Conservation (phyloP, 2,888 invertebrate species). For the Drosophila mayaguana region DNA sequence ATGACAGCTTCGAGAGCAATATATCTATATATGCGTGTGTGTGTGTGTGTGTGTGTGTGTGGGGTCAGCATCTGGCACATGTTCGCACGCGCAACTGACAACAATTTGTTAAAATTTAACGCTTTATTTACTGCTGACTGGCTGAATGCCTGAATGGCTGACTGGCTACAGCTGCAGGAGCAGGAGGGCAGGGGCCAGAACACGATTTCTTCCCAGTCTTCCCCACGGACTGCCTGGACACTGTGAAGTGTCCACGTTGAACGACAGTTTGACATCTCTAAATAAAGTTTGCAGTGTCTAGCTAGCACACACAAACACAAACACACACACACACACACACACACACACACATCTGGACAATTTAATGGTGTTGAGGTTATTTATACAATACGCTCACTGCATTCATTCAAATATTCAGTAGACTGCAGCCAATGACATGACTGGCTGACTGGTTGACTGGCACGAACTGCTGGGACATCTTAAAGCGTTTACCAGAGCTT, state of each 20-base stretch:
- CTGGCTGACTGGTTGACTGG: conserved; percentile 37
- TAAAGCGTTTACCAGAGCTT: conserved; percentile 28
- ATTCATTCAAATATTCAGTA: conserved; percentile 63
- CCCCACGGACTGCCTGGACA: conserved; percentile 22
- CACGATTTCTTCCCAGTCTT: conserved; percentile 3
- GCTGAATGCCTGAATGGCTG: conserved; percentile 19
- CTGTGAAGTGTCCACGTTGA: conserved; percentile 56
- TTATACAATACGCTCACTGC: conserved; percentile 70
- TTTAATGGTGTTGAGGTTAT: conserved; percentile 79
- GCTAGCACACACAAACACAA: conserved; percentile 41
- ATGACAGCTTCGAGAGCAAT: conserved; percentile 27
- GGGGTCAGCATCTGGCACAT: conserved; percentile 40
- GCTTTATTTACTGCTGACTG: conserved; percentile 74
- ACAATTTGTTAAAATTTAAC: conserved; percentile 81
- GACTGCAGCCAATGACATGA: conserved; percentile 56
- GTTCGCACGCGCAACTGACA: conserved; percentile 68
- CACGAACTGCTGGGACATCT: conserved; percentile 20
- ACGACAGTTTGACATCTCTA: conserved; percentile 78
- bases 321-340: conserved; percentile 22
- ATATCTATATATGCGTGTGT: background rate
- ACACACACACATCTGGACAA: conserved; percentile 54
- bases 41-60: background rate
- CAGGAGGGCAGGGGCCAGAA: background rate
- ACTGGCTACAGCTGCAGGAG: conserved; percentile 9
- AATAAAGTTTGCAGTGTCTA: conserved; percentile 75